phyloP scores from a whole-genome alignment of 1,140 invertebrate species.

The Bradynema listronoti region DNA sequence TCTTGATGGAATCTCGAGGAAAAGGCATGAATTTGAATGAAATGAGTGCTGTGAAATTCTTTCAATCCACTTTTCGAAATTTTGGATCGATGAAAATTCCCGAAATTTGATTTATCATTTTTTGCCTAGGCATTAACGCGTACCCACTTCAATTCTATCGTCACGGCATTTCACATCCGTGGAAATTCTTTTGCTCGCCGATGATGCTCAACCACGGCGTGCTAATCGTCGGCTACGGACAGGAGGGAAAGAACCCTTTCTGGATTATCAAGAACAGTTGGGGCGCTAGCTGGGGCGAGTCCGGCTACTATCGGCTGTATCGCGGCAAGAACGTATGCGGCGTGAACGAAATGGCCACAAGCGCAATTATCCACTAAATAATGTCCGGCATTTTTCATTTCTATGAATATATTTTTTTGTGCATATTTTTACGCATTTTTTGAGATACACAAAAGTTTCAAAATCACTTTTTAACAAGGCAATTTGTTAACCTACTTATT shows the following conservation, averaged over 20 bases:
- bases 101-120: too few relatives aligned
- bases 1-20: too few relatives aligned
- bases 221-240: conserved; percentile 81
- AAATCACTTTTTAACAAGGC: too few relatives aligned
- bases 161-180: conserved; percentile 91
- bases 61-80: too few relatives aligned
- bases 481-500: too few relatives aligned
- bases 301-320: conserved; percentile 85
- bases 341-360: conserved; percentile 80
- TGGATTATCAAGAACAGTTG: conserved; percentile 91
- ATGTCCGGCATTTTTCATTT: too few relatives aligned
- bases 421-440: too few relatives aligned
- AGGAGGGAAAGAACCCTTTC: conserved; percentile 74
- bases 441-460: too few relatives aligned
- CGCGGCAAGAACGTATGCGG: conserved; percentile 90
- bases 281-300: conserved; percentile 70
- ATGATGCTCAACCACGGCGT: conserved; percentile 67
- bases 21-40: too few relatives aligned
- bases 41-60: too few relatives aligned
- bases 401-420: too few relatives aligned
- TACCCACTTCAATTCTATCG: conserved; percentile 97
- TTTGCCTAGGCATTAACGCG: conserved; percentile 73
- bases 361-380: conserved; percentile 66
- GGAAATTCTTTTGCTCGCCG: conserved; percentile 75
- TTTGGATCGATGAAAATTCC: too few relatives aligned